phyloP scores from a whole-genome alignment of 2,888 invertebrate genomes.

The Ophion obscuratus region DNA sequence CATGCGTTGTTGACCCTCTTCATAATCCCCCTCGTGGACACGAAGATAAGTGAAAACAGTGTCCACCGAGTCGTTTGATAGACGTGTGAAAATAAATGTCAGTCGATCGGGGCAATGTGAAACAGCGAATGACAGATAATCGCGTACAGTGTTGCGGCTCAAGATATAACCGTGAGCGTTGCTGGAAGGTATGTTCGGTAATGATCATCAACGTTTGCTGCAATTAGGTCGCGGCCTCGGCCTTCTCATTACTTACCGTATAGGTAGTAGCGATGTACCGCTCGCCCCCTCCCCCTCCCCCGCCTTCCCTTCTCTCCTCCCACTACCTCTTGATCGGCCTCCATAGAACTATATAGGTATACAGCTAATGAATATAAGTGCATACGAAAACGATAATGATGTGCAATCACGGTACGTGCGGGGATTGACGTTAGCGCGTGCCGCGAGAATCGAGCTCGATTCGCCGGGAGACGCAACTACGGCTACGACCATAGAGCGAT shows the following conservation, averaged over 20 bases:
- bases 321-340: not conserved
- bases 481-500: constrained; percentile 27
- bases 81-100: constrained; percentile 6
- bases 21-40: constrained; percentile 10
- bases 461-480: constrained; percentile 36
- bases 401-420: constrained; percentile 67
- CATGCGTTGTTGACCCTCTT: constrained; percentile 34
- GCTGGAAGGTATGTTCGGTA: constrained; percentile 55
- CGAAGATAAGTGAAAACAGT: constrained; percentile 53
- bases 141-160: constrained; percentile 15
- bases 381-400: constrained; percentile 69
- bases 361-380: constrained; percentile 48
- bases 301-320: not conserved
- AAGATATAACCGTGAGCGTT: constrained; percentile 33
- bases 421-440: constrained; percentile 62
- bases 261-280: constrained; percentile 46
- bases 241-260: constrained; percentile 69
- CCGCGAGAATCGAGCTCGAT: constrained; percentile 43
- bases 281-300: not conserved
- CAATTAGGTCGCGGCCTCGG: constrained; percentile 68
- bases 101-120: constrained; percentile 17
- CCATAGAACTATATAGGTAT: constrained; percentile 1
- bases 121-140: constrained; percentile 35
- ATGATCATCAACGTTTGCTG: constrained; percentile 63
- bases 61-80: constrained; percentile 21